Evolutionary conservation across 2,797 vertebrate species (phyloP), one percentile per base, ranked within the genome.

Genomic region (Sarcophilus harrisii): DNA sequence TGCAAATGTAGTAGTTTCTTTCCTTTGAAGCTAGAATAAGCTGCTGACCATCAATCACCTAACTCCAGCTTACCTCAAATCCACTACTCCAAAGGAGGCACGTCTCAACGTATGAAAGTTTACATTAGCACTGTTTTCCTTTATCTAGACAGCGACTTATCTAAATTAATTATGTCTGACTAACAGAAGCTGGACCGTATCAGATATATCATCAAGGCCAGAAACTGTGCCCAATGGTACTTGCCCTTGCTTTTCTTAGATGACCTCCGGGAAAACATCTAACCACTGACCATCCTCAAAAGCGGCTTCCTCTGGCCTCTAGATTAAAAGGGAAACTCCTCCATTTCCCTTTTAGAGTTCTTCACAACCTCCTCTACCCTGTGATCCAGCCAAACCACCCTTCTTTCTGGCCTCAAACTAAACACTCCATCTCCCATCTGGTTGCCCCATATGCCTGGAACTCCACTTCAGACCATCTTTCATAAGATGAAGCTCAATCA

Each of bases 1-100:
- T 89, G 12, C 32, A 94, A 81, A 94, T 95, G 4, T 57, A 94
- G 60, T 45, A 91, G 18, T 38, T 2, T 96, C 1, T 12, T 52
- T 91, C 3, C 73, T 87, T 96, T 96, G 95, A 87, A 94, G 89
- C 30, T 93, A 38, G 96, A 97, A 91, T 95, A n/a, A 96, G 92
- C 13, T 90, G 4, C 32, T 66, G 29, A 96, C 73, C 28, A 91
- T 95, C 6, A 87, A 5, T 93, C 30, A 93, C 54, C 11, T 28
- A 45, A 94, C 12, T 92, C 9, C 93, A 90, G 27, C 45, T 92
- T 91, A 93, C 13, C 21, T 27, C 55, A 96, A 93, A 57, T 1
- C 8, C 73, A n/a, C 57, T 32, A 60, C 90, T 87, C 91, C 92
- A 96, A 55, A 95, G 55, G 94, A n/a, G 13, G 95, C 5, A 91